Conservation (phyloP, 2,797 vertebrate genomes). For the Microtus californicus region DNA sequence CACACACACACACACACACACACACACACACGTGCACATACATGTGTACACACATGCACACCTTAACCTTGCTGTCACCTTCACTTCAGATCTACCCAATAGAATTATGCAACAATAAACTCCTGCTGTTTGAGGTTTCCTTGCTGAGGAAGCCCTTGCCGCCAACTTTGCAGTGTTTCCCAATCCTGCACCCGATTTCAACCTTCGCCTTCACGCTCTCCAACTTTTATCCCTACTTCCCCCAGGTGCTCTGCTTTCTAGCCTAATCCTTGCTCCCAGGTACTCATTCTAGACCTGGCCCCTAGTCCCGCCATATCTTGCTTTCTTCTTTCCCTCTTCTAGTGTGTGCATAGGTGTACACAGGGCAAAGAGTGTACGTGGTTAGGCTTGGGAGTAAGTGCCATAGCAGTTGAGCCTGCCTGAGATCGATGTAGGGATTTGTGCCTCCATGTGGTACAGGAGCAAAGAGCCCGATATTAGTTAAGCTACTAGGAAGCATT, state of each 20-base stretch:
- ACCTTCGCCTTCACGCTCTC: background rate
- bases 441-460: background rate
- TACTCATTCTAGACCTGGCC: background rate
- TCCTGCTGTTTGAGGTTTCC: background rate
- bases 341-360: background rate
- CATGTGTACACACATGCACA: background rate
- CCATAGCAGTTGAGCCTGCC: background rate
- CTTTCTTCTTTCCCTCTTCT: background rate
- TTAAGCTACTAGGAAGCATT: background rate
- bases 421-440: background rate
- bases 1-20: background rate
- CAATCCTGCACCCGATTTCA: background rate
- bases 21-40: background rate
- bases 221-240: background rate
- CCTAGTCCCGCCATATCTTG: too few species aligned
- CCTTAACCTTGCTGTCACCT: background rate
- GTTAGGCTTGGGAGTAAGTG: background rate
- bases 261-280: background rate
- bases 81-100: background rate
- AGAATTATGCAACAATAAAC: background rate
- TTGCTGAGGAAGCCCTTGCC: background rate
- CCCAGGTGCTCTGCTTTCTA: background rate
- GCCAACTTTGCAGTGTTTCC: background rate
- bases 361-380: background rate
- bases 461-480: background rate